phyloP scores from a whole-genome alignment of 1,140 invertebrate species.

The Asobara japonica region DNA sequence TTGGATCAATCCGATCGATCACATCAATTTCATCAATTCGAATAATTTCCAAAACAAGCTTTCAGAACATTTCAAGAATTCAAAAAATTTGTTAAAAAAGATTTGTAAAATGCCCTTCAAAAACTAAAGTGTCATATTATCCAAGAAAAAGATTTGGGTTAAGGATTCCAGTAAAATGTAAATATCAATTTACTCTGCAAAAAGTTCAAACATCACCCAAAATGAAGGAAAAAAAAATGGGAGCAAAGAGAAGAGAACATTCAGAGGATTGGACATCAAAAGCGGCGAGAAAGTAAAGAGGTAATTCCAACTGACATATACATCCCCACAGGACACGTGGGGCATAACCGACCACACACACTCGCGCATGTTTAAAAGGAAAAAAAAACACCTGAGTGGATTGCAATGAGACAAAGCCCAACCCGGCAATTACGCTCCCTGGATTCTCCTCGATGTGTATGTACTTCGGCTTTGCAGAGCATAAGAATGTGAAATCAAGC shows the following conservation, averaged over 20 bases:
- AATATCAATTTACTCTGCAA: slow-evolving; percentile 6
- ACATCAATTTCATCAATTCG: too few relatives aligned
- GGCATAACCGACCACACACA: slow-evolving; percentile 26
- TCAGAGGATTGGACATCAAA: slow-evolving; percentile 17
- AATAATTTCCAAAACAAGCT: too few relatives aligned
- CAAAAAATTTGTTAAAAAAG: too few relatives aligned
- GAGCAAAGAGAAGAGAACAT: neutral
- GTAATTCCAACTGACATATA: slow-evolving; percentile 29
- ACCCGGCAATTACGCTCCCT: slow-evolving; percentile 29
- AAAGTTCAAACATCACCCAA: neutral
- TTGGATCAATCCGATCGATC: too few relatives aligned
- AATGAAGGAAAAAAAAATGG: slow-evolving; percentile 9
- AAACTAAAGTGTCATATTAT: too few relatives aligned
- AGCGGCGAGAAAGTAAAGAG: slow-evolving; percentile 30
- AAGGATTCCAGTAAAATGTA: slow-evolving; percentile 2
- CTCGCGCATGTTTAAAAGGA: neutral
- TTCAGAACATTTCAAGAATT: too few relatives aligned
- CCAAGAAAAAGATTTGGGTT: too few relatives aligned
- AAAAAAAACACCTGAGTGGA: neutral
- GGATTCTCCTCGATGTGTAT: neutral
- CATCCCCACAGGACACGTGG: slow-evolving; percentile 18
- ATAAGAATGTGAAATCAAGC: slow-evolving; percentile 34
- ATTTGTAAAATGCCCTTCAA: too few relatives aligned
- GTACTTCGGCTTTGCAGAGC: neutral
- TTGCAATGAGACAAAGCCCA: slow-evolving; percentile 29